phyloP scores from a whole-genome alignment of 2,797 vertebrate genomes.

The Gymnoscopelus braueri region DNA sequence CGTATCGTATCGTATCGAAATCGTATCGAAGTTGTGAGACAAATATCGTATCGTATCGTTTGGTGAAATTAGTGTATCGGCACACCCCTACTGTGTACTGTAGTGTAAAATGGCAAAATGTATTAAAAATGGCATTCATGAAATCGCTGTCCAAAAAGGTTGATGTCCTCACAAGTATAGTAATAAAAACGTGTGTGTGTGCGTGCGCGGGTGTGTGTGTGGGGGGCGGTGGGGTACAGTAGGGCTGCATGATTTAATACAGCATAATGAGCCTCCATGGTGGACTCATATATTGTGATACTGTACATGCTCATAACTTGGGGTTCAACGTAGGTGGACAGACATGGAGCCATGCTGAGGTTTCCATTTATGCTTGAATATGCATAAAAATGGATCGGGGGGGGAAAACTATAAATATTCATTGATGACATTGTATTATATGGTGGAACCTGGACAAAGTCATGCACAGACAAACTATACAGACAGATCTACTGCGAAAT shows the following conservation, averaged over 20 bases:
- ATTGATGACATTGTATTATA: constrained; percentile 8
- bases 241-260: neutral
- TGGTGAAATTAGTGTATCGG: no score
- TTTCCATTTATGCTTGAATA: neutral
- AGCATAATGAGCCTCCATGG: constrained; percentile 16
- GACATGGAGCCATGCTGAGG: neutral
- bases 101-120: no score
- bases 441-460: neutral
- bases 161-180: no score
- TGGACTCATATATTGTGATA: neutral
- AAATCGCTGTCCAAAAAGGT: no score
- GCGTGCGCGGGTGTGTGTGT: neutral
- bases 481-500: no score
- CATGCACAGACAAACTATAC: no score
- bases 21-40: no score
- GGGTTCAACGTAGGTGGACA: neutral
- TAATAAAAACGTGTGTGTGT: no score
- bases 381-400: neutral
- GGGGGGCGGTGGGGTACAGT: neutral
- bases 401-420: constrained; percentile 12
- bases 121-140: no score
- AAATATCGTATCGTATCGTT: no score
- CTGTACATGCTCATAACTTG: neutral
- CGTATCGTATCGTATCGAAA: no score
- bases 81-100: no score